These are phyloP conservation scores for Drosophila dunni DNA, from an alignment of 1,140 invertebrate species.

Conservation along the genomic window DNA sequence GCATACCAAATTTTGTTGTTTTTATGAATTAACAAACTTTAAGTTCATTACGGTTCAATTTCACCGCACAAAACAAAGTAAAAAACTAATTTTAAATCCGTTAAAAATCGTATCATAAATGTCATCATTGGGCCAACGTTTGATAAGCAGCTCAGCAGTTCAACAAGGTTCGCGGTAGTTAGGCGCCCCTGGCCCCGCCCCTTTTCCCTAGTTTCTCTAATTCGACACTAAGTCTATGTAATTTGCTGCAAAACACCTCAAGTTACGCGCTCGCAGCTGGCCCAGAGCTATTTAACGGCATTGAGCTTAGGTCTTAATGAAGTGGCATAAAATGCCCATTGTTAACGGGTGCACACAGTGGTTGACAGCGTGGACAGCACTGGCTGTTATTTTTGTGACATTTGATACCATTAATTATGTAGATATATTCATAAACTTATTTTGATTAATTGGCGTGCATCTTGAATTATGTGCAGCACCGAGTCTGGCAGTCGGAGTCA, in stretches of 20 bases:
- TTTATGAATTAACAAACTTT: slow-evolving; percentile 48
- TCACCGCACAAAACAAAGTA: slow-evolving; percentile 17
- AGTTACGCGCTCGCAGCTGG: not conserved
- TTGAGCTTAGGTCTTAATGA: slow-evolving; percentile 56
- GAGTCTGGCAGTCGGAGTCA: too few species aligned
- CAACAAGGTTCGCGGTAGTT: slow-evolving; percentile 49
- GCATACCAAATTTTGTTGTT: slow-evolving; percentile 21
- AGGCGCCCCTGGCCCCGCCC: slow-evolving; percentile 27
- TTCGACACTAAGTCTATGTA: slow-evolving; percentile 46
- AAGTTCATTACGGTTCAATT: slow-evolving; percentile 56
- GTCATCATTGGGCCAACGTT: slow-evolving; percentile 40
- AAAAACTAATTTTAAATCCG: not conserved
- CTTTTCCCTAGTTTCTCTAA: slow-evolving; percentile 17
- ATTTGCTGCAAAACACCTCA: slow-evolving; percentile 15
- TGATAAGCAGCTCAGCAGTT: slow-evolving; percentile 68
- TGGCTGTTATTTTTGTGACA: not conserved
- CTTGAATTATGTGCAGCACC: not conserved
- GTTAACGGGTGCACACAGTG: slow-evolving; percentile 38
- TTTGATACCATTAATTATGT: slow-evolving; percentile 12
- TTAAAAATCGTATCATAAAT: slow-evolving; percentile 4
- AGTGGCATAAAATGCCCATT: slow-evolving; percentile 51
- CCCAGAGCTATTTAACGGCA: slow-evolving; percentile 51
- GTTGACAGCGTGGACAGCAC: slow-evolving; percentile 22
- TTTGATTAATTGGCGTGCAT: slow-evolving; percentile 19
- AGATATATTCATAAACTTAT: slow-evolving; percentile 1